A percentile compares a stretch with the other conserved stretches of the same genome.
Evolutionary conservation across 2,888 invertebrate genomes (phyloP).

Genomic region (Philaethria dido): DNA sequence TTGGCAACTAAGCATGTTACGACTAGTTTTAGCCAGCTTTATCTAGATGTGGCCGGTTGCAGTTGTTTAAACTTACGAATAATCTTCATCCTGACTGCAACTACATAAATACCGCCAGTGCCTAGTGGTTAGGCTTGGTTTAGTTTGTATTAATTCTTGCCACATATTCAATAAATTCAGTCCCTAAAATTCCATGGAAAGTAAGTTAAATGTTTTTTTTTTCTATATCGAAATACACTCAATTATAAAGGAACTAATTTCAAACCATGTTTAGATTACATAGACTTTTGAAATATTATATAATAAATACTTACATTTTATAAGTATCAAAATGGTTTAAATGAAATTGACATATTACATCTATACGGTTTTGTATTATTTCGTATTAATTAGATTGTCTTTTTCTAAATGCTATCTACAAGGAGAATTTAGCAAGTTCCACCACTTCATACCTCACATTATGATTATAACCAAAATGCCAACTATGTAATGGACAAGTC

Average conservation of each 20-base stretch:
- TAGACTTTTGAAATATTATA: too few relatives aligned
- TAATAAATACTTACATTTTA: too few relatives aligned
- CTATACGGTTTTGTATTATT: neutral
- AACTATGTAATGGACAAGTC: constrained; percentile 62
- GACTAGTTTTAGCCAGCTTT: constrained; percentile 15
- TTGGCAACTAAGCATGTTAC: neutral
- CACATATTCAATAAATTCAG: constrained; percentile 6
- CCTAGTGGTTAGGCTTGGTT: constrained; percentile 5
- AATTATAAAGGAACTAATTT: too few relatives aligned
- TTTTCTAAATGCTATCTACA: neutral
- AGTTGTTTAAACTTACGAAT: constrained; percentile 18
- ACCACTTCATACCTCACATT: neutral
- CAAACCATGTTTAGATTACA: too few relatives aligned
- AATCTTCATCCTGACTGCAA: constrained; percentile 10
- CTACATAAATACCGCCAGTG: constrained; percentile 17
- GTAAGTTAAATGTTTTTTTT: neutral
- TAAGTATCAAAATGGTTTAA: too few relatives aligned
- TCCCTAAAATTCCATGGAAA: neutral
- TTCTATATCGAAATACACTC: too few relatives aligned
- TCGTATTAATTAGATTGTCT: neutral
- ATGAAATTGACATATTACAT: too few relatives aligned
- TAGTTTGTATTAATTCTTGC: constrained; percentile 6
- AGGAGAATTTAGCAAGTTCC: neutral
- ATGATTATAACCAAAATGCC: constrained; percentile 12
- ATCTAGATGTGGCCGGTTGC: constrained; percentile 14